Evolutionary conservation across 2,797 vertebrate species (phyloP), one percentile per base, ranked within the genome.

Genomic region (Furcifer pardalis): DNA sequence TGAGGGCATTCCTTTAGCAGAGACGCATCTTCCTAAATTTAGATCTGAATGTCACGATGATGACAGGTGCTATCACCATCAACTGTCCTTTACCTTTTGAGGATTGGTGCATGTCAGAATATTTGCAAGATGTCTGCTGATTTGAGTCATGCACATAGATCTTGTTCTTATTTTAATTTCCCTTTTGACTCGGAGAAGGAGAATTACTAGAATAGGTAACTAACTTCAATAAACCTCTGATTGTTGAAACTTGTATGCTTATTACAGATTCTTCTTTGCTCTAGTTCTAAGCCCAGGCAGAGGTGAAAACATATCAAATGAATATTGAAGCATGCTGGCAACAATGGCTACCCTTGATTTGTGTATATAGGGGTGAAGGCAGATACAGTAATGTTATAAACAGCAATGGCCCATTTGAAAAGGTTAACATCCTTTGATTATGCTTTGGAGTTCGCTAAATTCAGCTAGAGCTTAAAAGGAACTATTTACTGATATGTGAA

Each of bases 131-230:
- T 91, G 1, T 89, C 52, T 59, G 84, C 84, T 92, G 49, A 81
- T 30, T 30, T 79, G 30, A n/a, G 7, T 68, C 78, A 71, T 82
- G 81, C 7, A 49, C 46, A 87, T 86, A 65, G 8, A 1, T 21
- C 85, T 80, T 62, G 91, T 30, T 79, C 77, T 89, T 73, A 0
- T 25, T 86, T 84, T 12, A 76, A 88, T 90, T 84, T 0, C 76
- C 0, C 32, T 92, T 49, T 80, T 90, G 46, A 74, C 84, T 87
- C 90, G 69, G n/a, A 80, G 32, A 79, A 91, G 82, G 66, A 89
- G 75, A 85, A 73, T 90, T 87, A 27, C 87, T 84, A 9, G 85
- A 82, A 30, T 65, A 78, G 44, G 90, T 94, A 90, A 82, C 63
- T 84, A 90, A 83, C 60, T 80, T 83, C 69, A 88, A 80, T 89